phyloP scores from a whole-genome alignment of 2,888 invertebrate species.

The Prosopocoilus inquinatus region DNA sequence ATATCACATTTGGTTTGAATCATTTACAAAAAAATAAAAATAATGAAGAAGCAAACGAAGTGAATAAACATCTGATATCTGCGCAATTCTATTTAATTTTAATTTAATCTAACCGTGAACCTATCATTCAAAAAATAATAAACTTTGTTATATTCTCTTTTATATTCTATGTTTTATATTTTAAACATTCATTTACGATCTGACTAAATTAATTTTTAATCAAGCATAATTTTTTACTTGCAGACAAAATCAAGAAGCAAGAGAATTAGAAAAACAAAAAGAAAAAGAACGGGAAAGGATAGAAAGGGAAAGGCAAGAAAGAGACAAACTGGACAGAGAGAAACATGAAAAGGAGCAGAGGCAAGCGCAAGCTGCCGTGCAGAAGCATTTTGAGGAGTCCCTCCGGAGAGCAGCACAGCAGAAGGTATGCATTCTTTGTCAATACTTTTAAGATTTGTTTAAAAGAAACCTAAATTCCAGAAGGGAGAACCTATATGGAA shows the following conservation, averaged over 20 bases:
- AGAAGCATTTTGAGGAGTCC: slow-evolving; percentile 89
- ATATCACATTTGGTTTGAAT: too few relatives aligned
- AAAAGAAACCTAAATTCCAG: background rate
- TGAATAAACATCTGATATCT: too few relatives aligned
- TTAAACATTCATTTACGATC: too few relatives aligned
- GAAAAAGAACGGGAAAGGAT: slow-evolving; percentile 50
- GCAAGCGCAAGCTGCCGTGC: slow-evolving; percentile 66
- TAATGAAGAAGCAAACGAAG: too few relatives aligned
- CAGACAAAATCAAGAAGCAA: slow-evolving; percentile 51
- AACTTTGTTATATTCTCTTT: too few relatives aligned
- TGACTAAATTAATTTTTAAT: too few relatives aligned
- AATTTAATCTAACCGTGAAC: too few relatives aligned
- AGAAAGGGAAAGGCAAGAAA: slow-evolving; percentile 52
- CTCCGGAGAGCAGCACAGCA: slow-evolving; percentile 39
- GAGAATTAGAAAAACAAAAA: slow-evolving; percentile 61
- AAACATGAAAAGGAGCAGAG: slow-evolving; percentile 54
- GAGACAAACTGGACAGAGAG: slow-evolving; percentile 52
- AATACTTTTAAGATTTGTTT: slow-evolving; percentile 3
- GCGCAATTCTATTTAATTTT: too few relatives aligned
- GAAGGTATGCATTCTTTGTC: slow-evolving; percentile 21
- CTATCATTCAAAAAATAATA: too few relatives aligned
- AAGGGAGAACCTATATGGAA: slow-evolving; percentile 11
- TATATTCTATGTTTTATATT: too few relatives aligned
- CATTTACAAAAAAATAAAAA: too few relatives aligned
- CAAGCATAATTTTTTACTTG: background rate